Evolutionary conservation across 1,140 invertebrate species (phyloP), one percentile per base, ranked within the genome.

Genomic region (Heliconius eleuchia): DNA sequence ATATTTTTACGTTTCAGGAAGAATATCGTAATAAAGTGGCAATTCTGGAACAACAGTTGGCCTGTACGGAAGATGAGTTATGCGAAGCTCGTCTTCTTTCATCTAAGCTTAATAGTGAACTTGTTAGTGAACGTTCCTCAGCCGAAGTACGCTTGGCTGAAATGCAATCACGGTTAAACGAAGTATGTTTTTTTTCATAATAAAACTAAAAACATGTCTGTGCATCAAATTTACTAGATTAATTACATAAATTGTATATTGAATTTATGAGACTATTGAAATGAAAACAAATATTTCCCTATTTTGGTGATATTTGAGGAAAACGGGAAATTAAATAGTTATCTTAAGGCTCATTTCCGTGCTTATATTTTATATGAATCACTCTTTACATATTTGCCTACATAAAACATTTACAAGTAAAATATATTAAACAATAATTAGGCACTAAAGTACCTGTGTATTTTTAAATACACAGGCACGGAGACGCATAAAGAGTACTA

Each of bases 81-180:
- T 97, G 98, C 27, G 98, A 98, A 88, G 95, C 97, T 0, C 95
- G 97, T 79, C 89, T 98, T 16, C 97, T 98, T 85, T 95, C 96
- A 74, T 98, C 98, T 8, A 97, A 98, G 87, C 94, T 98, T 6
- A 98, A 98, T 89, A 98, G 98, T 3, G 98, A 99, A 94, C 95
- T 98, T 3, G 96, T 98, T 3, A 98, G 98, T 11, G 98, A 99
- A 92, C 96, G 97, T 80, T 98, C 98, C 11, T 96, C 96, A 3
- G 98, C 97, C 92, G 98, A 99, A 93, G 97, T 99, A 3, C 98
- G 98, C 88, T 94, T 98, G 23, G 97, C 98, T 0, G 98, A 99
- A 94, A 96, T 99, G 95, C 98, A 98, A 85, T 99, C 98, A 1
- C 97, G 97, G 88, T 96, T 99, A 8, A 99, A 99, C 91, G 98